Base-by-base conservation (phyloP, 2,888 invertebrate genomes). In the Pomacea canaliculata region DNA sequence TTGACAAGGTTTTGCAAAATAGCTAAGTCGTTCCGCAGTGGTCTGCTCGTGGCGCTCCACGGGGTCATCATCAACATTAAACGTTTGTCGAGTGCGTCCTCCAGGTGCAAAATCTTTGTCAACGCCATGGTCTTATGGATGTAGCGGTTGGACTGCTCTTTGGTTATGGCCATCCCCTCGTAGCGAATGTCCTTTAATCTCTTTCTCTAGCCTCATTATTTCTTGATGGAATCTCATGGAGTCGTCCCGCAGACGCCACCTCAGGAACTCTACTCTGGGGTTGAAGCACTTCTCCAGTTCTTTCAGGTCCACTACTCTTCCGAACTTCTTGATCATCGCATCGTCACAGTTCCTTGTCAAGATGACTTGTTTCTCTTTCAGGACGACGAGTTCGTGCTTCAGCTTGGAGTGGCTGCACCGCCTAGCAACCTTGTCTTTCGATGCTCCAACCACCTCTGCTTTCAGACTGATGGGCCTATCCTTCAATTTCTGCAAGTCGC, bases 291-390 rank as follows among this genome's bases (percentile, higher is more conserved):
- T 70, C 63, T 80, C 77, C n/a, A 80, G 65, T 5, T 66, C 51
- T 7, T 73, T 60, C 48, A 78, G n/a, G n/a, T 37, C 51, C 19
- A 71, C 67, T 9, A 72, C 69, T 5, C 65, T 60, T 12, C 80
- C 80, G 67, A 80, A 80, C 48, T 80, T 80, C 27, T 63, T 75
- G 37, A 73, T 23, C 68, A 80, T 75, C 23, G 75, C 80, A 7
- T 70, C 23, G 12, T 80, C 76, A 63, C 80, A 80, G 7, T 70
- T 62, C 23, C 70, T 75, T 16, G 66, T 66, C 71, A 66, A 49
- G 19, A 9, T 59, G 27, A n/a, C 23, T 8, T 49, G 59, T 8
- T 16, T 18, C 12, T 60, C 7, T 7, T 63, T 23, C 23, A 63
- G 10, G n/a, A 27, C n/a, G 10, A 10, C 10, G 10, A 12, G 63